Percentiles rank a stretch among this genome's conserved stretches.
These are phyloP conservation scores for Polyommatus iphigenia DNA, from an alignment of 2,888 invertebrate species.

Conservation along the genomic window DNA sequence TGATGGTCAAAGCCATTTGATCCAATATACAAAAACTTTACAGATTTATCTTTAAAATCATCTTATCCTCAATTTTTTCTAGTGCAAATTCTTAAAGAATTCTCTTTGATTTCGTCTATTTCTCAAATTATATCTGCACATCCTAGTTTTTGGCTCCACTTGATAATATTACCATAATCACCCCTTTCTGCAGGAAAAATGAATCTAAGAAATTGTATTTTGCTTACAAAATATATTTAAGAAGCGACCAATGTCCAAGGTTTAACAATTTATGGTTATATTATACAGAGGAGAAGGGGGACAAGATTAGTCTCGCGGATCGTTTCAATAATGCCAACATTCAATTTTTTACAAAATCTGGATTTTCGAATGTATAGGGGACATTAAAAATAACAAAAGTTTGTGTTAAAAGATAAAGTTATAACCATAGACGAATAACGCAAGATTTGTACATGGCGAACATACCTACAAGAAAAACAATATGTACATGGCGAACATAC, in stretches of 20 bases:
- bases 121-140: not conserved
- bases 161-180: not conserved
- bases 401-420: too few relatives aligned
- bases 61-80: too few relatives aligned
- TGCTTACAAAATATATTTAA: not conserved
- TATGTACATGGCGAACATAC: too few relatives aligned
- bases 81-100: too few relatives aligned
- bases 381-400: not conserved
- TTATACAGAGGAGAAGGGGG: constrained; percentile 56
- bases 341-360: constrained; percentile 2
- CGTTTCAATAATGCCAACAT: constrained; percentile 36
- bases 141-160: not conserved
- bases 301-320: constrained; percentile 40
- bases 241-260: constrained; percentile 54
- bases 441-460: too few relatives aligned
- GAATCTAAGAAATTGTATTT: not conserved
- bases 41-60: too few relatives aligned
- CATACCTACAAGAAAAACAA: too few relatives aligned
- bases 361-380: not conserved
- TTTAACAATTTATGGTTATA: constrained; percentile 72
- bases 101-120: not conserved
- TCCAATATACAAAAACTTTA: too few relatives aligned
- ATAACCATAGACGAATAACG: too few relatives aligned
- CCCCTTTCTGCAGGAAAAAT: not conserved
- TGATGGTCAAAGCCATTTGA: too few relatives aligned